phyloP scores from a whole-genome alignment of 1,140 invertebrate genomes.

The Parapsyche elsis region DNA sequence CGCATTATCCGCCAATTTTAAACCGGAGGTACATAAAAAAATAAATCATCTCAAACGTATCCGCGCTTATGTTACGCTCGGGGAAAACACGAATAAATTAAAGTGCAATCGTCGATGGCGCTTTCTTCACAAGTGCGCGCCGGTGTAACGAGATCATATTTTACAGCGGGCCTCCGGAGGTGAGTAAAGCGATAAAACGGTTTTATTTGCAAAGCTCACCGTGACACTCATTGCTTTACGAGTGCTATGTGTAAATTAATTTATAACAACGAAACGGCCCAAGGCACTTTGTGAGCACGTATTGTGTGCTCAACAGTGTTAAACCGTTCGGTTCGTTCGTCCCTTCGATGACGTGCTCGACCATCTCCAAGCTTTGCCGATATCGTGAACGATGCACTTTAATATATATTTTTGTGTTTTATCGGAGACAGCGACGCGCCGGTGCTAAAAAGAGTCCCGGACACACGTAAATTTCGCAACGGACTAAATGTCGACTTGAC shows the following conservation, averaged over 20 bases:
- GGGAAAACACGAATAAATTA: conserved; percentile 3
- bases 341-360: too few species aligned
- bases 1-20: neutral
- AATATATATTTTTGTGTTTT: too few species aligned
- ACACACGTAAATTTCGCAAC: neutral
- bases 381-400: neutral
- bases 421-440: neutral
- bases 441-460: neutral
- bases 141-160: conserved; percentile 36
- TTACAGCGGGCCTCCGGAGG: conserved; percentile 40
- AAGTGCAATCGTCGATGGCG: neutral
- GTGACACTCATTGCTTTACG: conserved; percentile 46
- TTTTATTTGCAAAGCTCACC: conserved; percentile 47
- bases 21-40: neutral
- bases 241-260: conserved; percentile 50
- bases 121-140: neutral
- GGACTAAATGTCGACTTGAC: neutral
- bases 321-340: too few species aligned
- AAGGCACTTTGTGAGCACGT: neutral
- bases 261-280: conserved; percentile 44
- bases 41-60: neutral
- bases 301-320: too few species aligned
- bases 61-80: neutral
- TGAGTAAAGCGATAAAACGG: conserved; percentile 30
- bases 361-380: neutral